phyloP scores from a whole-genome alignment of 2,797 vertebrate genomes.

The Euthynnus affinis region DNA sequence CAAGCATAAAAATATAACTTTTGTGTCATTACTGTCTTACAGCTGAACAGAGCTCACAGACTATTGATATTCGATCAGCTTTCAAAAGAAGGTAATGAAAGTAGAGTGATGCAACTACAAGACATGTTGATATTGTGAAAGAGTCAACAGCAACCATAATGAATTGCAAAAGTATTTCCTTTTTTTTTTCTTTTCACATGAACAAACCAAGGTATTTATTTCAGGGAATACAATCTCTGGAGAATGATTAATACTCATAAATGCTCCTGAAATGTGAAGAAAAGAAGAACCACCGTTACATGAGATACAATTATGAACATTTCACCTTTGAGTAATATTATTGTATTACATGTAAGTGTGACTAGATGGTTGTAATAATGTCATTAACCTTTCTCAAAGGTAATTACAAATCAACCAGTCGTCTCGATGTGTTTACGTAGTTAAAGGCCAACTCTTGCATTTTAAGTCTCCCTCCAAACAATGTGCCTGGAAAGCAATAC shows the following conservation, averaged over 20 bases:
- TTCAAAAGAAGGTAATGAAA: conserved; percentile 98
- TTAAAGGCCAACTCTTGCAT: conserved; percentile 83
- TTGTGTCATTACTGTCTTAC: conserved; percentile 72
- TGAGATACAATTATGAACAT: conserved; percentile 50
- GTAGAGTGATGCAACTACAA: conserved; percentile 7
- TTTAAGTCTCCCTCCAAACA: conserved; percentile 77
- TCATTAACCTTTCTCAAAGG: conserved; percentile 79
- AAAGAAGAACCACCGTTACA: conserved; percentile 32
- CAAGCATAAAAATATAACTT: not conserved
- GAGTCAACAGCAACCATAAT: conserved; percentile 13
- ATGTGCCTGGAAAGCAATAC: conserved; percentile 86
- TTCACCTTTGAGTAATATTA: conserved; percentile 52
- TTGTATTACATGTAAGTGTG: conserved; percentile 64
- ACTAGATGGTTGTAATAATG: conserved; percentile 75
- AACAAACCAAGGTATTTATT: conserved; percentile 22
- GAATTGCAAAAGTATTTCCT: conserved; percentile 17
- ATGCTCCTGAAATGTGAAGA: conserved; percentile 34
- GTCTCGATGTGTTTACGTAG: conserved; percentile 66
- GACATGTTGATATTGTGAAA: conserved; percentile 13
- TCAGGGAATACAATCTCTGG: conserved; percentile 12
- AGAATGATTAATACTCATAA: conserved; percentile 35
- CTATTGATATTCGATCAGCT: conserved; percentile 97
- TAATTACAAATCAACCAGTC: conserved; percentile 76
- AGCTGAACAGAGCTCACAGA: conserved; percentile 87
- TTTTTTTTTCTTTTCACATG: conserved; percentile 27